Evolutionary conservation across 2,888 invertebrate species (phyloP), one percentile per base, ranked within the genome.

Genomic region (Megamerina dolium): DNA sequence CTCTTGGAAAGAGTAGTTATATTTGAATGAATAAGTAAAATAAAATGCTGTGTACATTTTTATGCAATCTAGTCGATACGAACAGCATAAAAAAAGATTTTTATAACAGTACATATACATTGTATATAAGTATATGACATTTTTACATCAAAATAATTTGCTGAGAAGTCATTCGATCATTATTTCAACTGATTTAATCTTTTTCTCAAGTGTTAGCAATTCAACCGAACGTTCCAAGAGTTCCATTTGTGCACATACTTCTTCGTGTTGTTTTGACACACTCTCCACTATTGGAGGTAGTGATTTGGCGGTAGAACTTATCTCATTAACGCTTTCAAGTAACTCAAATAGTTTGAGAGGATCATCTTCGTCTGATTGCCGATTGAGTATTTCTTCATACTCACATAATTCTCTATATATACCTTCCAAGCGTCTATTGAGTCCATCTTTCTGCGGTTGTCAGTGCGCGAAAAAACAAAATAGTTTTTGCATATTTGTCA

Each of bases 361-460:
- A 1, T 51, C 34, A 13, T 48, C 48, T 2, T 32, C 35, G 8
- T 37, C 31, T 3, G 32, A 41, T 4, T 43, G 33, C 13, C 38
- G 36, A 43, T 48, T 49, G 2, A 52, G 17, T 9, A 31, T 31
- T 23, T 51, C 39, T 6, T 55, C 54, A 34, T 46, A 55, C 27
- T 53, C 52, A 17, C 53, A 52, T 3, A 56, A 44, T 16, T 56
- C 49, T 37, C 52, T 48, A 23, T 51, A 52, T 21, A 56, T 54
- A 6, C 31, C 37, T 6, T 51, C 49, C n/a, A 56, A 45, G n/a
- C 56, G 51, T 3, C 30, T 37, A 23, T 48, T 54, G n/a, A 54
- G 51, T 14, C 43, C 43, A 34, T 52, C 50, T n/a, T 47, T 43
- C 52, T 54, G 33, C 23, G 18, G 27, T 16, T 16, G 12, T 14